These are phyloP conservation scores for Echinometra lucunter DNA, from an alignment of 53 echinoderm and acorn worm genomes.

Conservation along the genomic window DNA sequence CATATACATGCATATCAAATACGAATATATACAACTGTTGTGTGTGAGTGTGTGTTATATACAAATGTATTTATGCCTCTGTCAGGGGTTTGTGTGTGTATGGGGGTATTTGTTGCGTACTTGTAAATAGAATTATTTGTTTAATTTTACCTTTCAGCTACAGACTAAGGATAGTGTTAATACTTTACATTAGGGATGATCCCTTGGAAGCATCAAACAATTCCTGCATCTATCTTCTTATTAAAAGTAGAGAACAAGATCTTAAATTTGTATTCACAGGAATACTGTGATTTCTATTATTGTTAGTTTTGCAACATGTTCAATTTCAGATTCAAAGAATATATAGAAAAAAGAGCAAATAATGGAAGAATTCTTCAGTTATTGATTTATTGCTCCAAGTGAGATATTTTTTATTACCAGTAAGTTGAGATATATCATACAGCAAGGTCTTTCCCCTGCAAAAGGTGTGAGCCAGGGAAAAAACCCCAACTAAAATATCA, in stretches of 20 bases:
- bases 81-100: neutral
- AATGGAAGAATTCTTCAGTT: neutral
- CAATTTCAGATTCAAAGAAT: too few species aligned
- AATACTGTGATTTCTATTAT: neutral
- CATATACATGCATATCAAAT: slow-evolving; percentile 8
- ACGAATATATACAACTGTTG: slow-evolving; percentile 7
- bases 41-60: slow-evolving; percentile 52
- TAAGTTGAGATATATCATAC: neutral
- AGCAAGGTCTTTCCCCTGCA: neutral
- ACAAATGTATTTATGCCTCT: slow-evolving; percentile 6
- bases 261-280: neutral
- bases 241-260: neutral
- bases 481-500: neutral
- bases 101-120: slow-evolving; percentile 7
- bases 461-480: neutral
- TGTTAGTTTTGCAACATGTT: too few species aligned
- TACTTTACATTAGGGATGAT: neutral
- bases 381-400: neutral
- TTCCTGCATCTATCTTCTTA: neutral
- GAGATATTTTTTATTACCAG: too few species aligned
- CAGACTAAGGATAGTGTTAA: neutral
- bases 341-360: neutral
- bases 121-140: neutral
- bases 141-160: neutral
- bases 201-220: neutral